phyloP scores from a whole-genome alignment of 2,888 invertebrate species.

The Melikaiella ostensackeni region DNA sequence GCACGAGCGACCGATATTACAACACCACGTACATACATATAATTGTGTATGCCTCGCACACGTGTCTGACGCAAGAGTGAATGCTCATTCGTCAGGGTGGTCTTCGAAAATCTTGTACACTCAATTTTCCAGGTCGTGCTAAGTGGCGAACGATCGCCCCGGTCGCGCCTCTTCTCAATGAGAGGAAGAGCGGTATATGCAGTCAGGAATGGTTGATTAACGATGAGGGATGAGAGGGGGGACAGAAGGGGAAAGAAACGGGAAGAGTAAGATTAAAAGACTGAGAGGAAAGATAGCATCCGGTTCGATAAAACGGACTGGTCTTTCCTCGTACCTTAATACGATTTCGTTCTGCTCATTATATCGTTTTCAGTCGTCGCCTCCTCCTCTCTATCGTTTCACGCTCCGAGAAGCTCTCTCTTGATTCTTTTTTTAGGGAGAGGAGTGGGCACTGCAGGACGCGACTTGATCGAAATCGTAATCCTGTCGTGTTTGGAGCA shows the following conservation, averaged over 20 bases:
- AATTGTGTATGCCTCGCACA: constrained; percentile 22
- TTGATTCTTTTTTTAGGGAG: constrained; percentile 52
- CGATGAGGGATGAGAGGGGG: not conserved
- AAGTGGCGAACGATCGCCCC: constrained; percentile 1
- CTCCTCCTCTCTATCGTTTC: constrained; percentile 58
- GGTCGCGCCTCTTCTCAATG: not conserved
- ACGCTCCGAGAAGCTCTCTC: constrained; percentile 55
- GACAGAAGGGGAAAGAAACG: constrained; percentile 15
- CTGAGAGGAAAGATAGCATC: constrained; percentile 55
- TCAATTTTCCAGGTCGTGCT: constrained; percentile 50
- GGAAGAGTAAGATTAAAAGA: constrained; percentile 46
- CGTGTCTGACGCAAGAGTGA: not conserved
- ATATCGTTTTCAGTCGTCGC: constrained; percentile 60
- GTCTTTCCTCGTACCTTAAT: constrained; percentile 66
- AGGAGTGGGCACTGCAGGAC: constrained; percentile 47
- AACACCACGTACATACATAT: not conserved
- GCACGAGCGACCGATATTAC: constrained; percentile 7
- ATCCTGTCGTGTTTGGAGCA: constrained; percentile 62
- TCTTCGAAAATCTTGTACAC: constrained; percentile 43
- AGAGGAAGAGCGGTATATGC: not conserved
- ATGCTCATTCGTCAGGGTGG: constrained; percentile 51
- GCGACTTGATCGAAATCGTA: constrained; percentile 59
- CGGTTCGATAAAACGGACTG: constrained; percentile 66
- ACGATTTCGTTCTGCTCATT: constrained; percentile 71
- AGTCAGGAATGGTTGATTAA: not conserved